Conservation (phyloP, 2,113 vertebrate genomes). For the Orcinus orca region DNA sequence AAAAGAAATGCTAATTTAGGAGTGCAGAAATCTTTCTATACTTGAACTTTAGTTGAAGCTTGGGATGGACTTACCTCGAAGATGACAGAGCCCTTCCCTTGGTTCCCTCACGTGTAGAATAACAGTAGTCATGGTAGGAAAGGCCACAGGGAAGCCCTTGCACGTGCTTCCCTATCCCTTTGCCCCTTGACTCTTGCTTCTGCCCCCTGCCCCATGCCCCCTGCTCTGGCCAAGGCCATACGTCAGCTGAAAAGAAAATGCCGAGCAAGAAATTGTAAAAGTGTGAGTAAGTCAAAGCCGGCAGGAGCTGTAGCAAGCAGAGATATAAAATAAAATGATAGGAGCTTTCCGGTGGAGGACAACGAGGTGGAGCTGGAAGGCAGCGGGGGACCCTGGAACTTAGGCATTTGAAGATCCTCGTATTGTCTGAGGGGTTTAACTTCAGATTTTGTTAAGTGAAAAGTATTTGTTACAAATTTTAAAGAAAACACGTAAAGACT, state of each 20-base stretch:
- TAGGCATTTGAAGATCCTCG: background rate
- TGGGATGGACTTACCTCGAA: background rate
- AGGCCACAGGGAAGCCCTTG: background rate
- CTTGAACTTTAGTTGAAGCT: background rate
- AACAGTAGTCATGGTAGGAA: background rate
- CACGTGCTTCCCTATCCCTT: background rate
- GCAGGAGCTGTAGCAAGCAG: too few species aligned
- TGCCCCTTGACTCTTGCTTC: background rate
- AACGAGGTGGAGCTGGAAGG: accelerated
- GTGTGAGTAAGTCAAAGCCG: background rate
- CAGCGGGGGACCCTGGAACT: accelerated
- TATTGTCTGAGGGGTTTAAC: background rate
- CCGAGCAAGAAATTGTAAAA: background rate
- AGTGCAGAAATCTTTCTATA: background rate
- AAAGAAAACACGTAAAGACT: background rate
- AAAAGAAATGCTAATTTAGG: background rate
- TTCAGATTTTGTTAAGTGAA: background rate
- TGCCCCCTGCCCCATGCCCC: background rate
- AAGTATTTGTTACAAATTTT: background rate
- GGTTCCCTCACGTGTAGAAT: background rate
- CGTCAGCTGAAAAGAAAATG: background rate
- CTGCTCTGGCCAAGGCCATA: too few species aligned
- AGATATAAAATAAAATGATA: accelerated
- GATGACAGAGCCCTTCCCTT: background rate
- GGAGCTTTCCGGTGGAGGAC: background rate